phyloP scores from a whole-genome alignment of 2,113 vertebrate species.

The Xiphophorus couchianus region DNA sequence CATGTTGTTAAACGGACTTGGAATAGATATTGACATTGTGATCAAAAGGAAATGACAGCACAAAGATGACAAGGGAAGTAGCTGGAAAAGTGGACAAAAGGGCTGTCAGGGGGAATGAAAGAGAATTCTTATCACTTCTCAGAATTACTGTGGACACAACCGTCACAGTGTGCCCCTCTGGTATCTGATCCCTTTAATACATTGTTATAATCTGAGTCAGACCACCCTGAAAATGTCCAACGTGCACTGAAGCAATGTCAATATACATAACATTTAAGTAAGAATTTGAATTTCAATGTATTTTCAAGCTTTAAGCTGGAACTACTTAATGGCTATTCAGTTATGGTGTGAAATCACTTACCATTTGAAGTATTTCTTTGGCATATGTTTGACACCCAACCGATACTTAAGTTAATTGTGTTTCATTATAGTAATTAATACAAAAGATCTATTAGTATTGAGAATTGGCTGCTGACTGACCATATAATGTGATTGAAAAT shows the following conservation, averaged over 20 bases:
- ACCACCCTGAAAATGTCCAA: not conserved
- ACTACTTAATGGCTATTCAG: constrained; percentile 48
- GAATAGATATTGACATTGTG: constrained; percentile 66
- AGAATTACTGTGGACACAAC: constrained; percentile 43
- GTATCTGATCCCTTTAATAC: constrained; percentile 10
- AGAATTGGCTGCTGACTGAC: constrained; percentile 31
- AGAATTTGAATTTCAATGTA: constrained; percentile 6
- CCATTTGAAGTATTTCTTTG: constrained; percentile 51
- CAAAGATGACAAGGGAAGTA: constrained; percentile 36
- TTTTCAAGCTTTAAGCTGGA: constrained; percentile 34
- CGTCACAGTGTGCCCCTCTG: constrained; percentile 14
- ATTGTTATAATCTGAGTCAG: constrained; percentile 7
- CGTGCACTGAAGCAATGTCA: not conserved
- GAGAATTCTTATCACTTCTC: constrained; percentile 32
- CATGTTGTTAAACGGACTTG: constrained; percentile 38
- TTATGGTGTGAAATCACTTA: constrained; percentile 42
- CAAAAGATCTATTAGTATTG: constrained; percentile 47
- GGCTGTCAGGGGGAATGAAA: constrained; percentile 32
- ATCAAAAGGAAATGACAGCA: constrained; percentile 61
- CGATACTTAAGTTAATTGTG: constrained; percentile 70
- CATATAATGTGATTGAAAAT: constrained; percentile 6
- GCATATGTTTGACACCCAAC: constrained; percentile 47
- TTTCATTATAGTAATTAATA: constrained; percentile 52
- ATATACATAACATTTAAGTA: constrained; percentile 20
- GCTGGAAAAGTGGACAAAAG: constrained; percentile 20